Base-by-base conservation (phyloP, 2,888 invertebrate species). In the Kryphioiulus occultus region DNA sequence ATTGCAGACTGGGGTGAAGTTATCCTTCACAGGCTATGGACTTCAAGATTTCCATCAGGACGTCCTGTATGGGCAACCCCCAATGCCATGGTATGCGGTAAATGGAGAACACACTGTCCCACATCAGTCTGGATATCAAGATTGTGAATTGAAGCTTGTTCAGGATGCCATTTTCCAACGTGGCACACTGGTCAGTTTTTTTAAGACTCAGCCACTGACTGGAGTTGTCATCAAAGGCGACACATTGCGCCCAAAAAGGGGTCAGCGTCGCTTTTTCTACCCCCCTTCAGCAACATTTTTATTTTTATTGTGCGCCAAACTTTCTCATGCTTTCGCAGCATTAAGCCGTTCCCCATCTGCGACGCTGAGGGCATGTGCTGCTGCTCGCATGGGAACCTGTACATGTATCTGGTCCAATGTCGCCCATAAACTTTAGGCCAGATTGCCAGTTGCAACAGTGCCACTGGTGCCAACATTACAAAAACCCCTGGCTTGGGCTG, bases 401-500 rank as follows among this genome's bases (percentile, higher is more conserved):
- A 59, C 5, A 4, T 22, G 59, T 4, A 59, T 59, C 59, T 59
- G 59, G 59, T 59, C 59, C 59, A 59, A 59, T 59, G 59, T 59
- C 59, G 59, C 59, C 59, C 22, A 59, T 59, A 59, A 59, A 59
- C 59, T 59, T 22, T n/a, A 59, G 59, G 59, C 59, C 59, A 59
- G 22, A 59, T 59, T 59, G 59, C 59, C 59, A 59, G 7, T 5
- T 19, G 19, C n/a, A 15, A 53, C 19, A n/a, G n/a, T n/a, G 53
- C 17, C n/a, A 19, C 17, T 5, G 17, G 22, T 10, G 22, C 59
- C 59, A n/a, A 12, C 7, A 17, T 2, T 47, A 17, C 4, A 53
- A 17, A 19, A 53, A 53, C 17, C 59, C 59, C 5, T 5, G 19
- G 0, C 0, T 53, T 53, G 44, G 9, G 44, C 35, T 35, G 10